Conservation (phyloP, 2,797 vertebrate genomes). For the Galagoides demidoff region DNA sequence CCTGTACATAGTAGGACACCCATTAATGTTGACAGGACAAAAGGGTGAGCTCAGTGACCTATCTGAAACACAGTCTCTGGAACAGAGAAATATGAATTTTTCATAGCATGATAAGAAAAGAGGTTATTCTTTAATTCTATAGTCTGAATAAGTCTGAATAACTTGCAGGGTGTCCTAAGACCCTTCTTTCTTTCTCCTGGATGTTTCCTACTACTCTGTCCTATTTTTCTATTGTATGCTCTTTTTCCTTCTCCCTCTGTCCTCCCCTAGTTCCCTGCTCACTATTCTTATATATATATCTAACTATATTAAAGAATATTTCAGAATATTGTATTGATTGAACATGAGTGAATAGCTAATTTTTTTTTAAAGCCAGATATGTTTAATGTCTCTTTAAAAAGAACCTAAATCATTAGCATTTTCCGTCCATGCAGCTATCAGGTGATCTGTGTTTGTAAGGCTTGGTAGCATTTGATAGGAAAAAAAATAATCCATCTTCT, state of each 20-base stretch:
- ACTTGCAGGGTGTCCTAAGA: not conserved
- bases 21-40: not conserved
- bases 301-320: not conserved
- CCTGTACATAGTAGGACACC: not conserved
- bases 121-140: not conserved
- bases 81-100: not conserved
- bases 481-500: not conserved
- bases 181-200: not conserved
- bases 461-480: not conserved
- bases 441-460: not conserved
- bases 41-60: not conserved
- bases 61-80: not conserved
- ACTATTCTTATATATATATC: not conserved
- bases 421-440: not conserved
- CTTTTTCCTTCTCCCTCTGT: not conserved
- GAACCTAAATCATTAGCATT: not conserved
- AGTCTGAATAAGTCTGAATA: too few relatives aligned
- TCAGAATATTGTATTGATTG: not conserved
- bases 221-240: not conserved
- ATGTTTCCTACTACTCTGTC: not conserved
- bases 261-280: not conserved
- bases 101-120: not conserved
- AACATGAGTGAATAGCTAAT: not conserved
- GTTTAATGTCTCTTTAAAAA: not conserved
- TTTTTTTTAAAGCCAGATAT: not conserved